Percentiles rank a stretch among this genome's conserved stretches.
phyloP scores from a whole-genome alignment of 2,888 invertebrate genomes.

The Zele albiditarsus region DNA sequence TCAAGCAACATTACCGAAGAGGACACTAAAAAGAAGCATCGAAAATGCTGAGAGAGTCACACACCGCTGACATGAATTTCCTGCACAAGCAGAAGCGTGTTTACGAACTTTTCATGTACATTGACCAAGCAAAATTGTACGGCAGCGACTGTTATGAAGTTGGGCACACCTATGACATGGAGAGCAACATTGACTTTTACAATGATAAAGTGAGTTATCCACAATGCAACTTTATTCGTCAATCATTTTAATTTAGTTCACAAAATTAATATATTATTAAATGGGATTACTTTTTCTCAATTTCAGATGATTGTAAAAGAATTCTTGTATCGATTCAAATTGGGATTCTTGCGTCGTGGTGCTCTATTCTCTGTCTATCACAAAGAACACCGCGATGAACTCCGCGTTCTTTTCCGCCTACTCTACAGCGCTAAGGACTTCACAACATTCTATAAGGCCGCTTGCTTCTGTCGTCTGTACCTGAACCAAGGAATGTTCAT shows the following conservation, averaged over 20 bases:
- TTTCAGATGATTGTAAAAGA: conserved; percentile 61
- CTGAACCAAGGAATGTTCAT: conserved; percentile 82
- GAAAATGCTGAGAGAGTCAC: conserved; percentile 60
- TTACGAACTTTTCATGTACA: conserved; percentile 66
- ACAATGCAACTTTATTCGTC: background rate
- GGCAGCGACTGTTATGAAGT: conserved; percentile 65
- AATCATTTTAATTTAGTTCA: background rate
- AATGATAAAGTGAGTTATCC: conserved; percentile 59
- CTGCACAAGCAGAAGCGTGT: conserved; percentile 69
- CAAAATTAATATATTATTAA: background rate
- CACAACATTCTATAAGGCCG: conserved; percentile 81
- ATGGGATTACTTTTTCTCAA: background rate
- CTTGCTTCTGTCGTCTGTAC: conserved; percentile 79
- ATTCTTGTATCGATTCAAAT: conserved; percentile 61
- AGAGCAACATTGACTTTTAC: conserved; percentile 64
- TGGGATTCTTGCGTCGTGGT: conserved; percentile 76
- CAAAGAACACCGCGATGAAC: conserved; percentile 78
- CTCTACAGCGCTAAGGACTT: conserved; percentile 83
- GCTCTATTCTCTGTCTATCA: conserved; percentile 80
- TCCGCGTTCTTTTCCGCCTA: conserved; percentile 79
- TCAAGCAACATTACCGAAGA: conserved; percentile 43
- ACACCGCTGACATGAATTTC: conserved; percentile 68
- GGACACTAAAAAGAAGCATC: conserved; percentile 33
- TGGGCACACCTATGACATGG: conserved; percentile 64
- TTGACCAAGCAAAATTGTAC: conserved; percentile 61